Base-by-base conservation (phyloP, 30 jellyfish, hydroid and myxozoan genomes). In the Hydractinia echinata region DNA sequence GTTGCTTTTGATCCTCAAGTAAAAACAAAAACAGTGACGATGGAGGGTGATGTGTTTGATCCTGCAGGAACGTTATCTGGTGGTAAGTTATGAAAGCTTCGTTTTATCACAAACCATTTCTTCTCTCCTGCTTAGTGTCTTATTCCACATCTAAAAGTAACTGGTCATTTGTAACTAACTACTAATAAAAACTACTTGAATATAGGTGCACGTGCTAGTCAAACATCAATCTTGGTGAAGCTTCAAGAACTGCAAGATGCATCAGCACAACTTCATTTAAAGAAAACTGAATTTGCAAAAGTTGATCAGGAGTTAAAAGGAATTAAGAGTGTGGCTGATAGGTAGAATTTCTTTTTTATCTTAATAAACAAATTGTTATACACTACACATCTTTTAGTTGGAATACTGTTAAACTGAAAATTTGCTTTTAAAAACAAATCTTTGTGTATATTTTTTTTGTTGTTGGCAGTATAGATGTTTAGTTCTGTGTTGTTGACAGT, bases 41-140 rank as follows among this genome's bases (percentile, higher is more conserved):
- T 92, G 53, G 96, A 92, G 21, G 98, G 98, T 6, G 98, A 92
- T 64, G 81, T 84, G 5, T 83, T 86, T 70, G 98, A 92, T 68
- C 96, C 98, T 13, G 87, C 96, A 21, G 98, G 98, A 6, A 92
- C 98, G 3, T 68, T 92, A 61, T 76, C 95, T 53, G 98, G 98
- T 60, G 98, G 98, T 90, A 68, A 54, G 89, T 3, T 30, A 30
- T 30, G 44, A 30, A 30, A 30, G 44, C 44, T 77, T 77, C 4
- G 44, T 30, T 30, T 30, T 0, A 30, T 30, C 44, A 30, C 44
- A 30, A 30, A 30, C 2, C 1, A 30, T 30, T 30, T 2, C 15
- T 53, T 60, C n/a, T 13, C 18, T 66, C 48, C 44, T 30, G 44
- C 44, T 30, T 30, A 30, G 44, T 30, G 44, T 1, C 44, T 30